Evolutionary conservation across 2,888 invertebrate species (phyloP).

Genomic region (Exephanes ischioxanthus): DNA sequence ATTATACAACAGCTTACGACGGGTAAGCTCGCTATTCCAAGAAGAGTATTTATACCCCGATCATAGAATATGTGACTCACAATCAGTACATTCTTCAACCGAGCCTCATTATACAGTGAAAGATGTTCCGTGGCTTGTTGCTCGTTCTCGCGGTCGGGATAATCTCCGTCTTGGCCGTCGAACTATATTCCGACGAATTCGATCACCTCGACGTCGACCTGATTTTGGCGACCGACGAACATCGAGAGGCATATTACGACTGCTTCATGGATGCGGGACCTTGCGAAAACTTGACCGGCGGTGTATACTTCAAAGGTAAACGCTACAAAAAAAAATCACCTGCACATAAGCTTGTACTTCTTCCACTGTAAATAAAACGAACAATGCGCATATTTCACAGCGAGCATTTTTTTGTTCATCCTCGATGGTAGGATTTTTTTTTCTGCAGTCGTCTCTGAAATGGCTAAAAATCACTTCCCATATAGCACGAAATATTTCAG

Average conservation of each 20-base stretch:
- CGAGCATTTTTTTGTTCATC: no score
- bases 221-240: conserved; percentile 75
- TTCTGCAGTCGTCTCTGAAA: no score
- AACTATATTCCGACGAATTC: conserved; percentile 76
- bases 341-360: background rate
- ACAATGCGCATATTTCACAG: no score
- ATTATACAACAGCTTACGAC: conserved; percentile 9
- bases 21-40: background rate
- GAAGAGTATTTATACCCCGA: conserved; percentile 61
- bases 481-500: no score
- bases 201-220: conserved; percentile 78
- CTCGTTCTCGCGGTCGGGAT: conserved; percentile 7
- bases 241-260: conserved; percentile 77
- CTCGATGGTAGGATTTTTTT: no score
- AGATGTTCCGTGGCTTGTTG: conserved; percentile 56
- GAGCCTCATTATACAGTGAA: conserved; percentile 2
- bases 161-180: conserved; percentile 62
- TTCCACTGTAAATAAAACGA: no score
- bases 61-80: conserved; percentile 54
- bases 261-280: conserved; percentile 76
- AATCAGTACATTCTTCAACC: conserved; percentile 19
- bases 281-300: conserved; percentile 74
- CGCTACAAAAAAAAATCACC: background rate
- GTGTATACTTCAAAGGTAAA: conserved; percentile 76
- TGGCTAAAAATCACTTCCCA: no score